Conservation (phyloP, 2,113 vertebrate species). For the Chascanopsetta lugubris region DNA sequence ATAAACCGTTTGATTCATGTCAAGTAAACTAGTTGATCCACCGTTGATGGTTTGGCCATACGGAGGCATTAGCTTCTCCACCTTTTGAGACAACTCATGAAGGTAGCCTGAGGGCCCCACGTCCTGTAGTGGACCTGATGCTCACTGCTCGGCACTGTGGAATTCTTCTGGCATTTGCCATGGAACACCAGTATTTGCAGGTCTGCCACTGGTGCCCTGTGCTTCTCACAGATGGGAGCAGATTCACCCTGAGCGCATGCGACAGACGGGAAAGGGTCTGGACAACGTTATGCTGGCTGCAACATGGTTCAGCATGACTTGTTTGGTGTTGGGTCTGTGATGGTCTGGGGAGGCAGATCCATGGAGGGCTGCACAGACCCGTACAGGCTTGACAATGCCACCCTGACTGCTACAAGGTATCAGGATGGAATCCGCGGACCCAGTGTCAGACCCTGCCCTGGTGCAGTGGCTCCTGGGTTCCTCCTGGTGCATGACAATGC, state of each 20-base stretch:
- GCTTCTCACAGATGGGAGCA: too few relatives aligned
- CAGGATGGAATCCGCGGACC: neutral
- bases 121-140: too few relatives aligned
- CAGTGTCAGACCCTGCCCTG: slow-evolving; percentile 1
- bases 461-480: slow-evolving; percentile 10
- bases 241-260: too few relatives aligned
- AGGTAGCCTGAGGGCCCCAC: too few relatives aligned
- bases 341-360: slow-evolving; percentile 3
- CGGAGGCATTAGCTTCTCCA: neutral
- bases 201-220: too few relatives aligned
- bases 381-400: neutral
- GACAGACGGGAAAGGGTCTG: too few relatives aligned
- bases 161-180: too few relatives aligned
- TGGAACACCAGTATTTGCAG: too few relatives aligned
- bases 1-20: neutral
- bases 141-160: too few relatives aligned
- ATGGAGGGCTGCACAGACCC: neutral
- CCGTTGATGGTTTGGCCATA: slow-evolving; percentile 24
- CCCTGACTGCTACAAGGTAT: neutral
- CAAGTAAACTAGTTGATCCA: slow-evolving; percentile 36
- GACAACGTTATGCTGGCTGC: too few relatives aligned
- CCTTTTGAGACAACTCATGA: slow-evolving; percentile 7
- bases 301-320: neutral
- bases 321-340: too few relatives aligned
- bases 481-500: slow-evolving; percentile 8